These are phyloP conservation scores for Miniopterus natalensis DNA, from an alignment of 2,113 vertebrate species.

Conservation along the genomic window DNA sequence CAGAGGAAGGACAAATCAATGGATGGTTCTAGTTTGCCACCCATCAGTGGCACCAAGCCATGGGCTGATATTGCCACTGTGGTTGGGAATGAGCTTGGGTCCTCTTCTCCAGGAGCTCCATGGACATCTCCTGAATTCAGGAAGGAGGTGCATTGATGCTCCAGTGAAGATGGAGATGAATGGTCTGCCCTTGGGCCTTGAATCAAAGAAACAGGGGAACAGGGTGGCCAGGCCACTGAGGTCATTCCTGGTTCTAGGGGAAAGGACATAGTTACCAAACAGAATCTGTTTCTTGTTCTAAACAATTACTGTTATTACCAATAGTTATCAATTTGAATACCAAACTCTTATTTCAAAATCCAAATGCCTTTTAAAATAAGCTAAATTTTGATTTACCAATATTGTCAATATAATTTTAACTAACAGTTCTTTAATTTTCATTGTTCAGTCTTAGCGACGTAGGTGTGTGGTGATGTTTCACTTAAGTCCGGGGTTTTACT, in stretches of 20 bases:
- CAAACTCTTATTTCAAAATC: constrained; percentile 17
- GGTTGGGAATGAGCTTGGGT: not conserved
- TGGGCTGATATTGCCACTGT: not conserved
- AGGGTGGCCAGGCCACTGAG: not conserved
- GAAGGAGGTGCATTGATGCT: not conserved
- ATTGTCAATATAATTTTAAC: not conserved
- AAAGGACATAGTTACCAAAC: not conserved
- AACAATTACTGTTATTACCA: not conserved
- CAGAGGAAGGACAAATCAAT: not conserved
- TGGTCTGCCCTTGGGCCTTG: not conserved
- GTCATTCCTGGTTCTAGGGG: not conserved
- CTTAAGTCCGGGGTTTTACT: not conserved
- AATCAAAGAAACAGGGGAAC: not conserved
- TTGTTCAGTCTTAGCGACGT: not conserved
- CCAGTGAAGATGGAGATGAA: not conserved
- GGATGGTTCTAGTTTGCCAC: not conserved
- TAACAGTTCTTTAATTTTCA: not conserved
- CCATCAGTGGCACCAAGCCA: not conserved
- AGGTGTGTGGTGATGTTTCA: not conserved
- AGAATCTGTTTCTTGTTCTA: not conserved
- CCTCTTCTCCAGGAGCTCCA: not conserved
- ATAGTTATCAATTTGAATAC: not conserved
- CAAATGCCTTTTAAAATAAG: constrained; percentile 3
- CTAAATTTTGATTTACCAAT: constrained; percentile 5
- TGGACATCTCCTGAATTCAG: not conserved